These are phyloP conservation scores for Melanotaenia nigrans DNA, from an alignment of 2,797 vertebrate species.

Conservation along the genomic window DNA sequence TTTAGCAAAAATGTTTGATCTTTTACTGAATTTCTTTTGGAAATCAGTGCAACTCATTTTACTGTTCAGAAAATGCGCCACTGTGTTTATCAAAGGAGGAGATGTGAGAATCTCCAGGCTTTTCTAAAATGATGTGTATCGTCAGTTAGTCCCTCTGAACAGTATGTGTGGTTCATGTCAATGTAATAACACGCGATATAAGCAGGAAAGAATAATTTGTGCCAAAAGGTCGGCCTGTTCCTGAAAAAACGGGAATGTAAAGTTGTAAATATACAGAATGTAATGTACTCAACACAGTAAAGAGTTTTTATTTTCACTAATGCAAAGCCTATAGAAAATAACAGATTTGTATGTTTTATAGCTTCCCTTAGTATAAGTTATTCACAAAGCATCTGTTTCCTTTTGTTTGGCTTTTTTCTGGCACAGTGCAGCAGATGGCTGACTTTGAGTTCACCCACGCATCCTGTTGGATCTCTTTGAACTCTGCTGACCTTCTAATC, in stretches of 20 bases:
- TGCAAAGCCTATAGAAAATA: conserved; percentile 15
- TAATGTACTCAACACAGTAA: conserved; percentile 38
- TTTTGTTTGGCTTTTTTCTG: neutral
- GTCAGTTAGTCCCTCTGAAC: conserved; percentile 28
- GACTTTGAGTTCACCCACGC: neutral
- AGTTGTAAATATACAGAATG: conserved; percentile 46
- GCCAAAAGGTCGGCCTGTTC: conserved; percentile 55
- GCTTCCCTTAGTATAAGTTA: conserved; percentile 6
- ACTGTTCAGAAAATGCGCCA: neutral
- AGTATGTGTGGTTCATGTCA: conserved; percentile 29
- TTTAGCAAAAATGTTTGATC: neutral
- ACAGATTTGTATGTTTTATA: conserved; percentile 43
- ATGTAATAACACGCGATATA: conserved; percentile 25
- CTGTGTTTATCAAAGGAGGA: conserved; percentile 1
- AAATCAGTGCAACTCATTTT: neutral
- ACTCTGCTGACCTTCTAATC: too few relatives aligned
- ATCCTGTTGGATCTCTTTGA: conserved; percentile 23
- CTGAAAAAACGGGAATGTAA: conserved; percentile 61
- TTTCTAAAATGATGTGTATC: neutral
- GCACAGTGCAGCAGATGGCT: neutral
- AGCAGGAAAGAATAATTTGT: conserved; percentile 24
- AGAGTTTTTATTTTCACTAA: conserved; percentile 34
- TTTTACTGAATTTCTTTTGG: neutral
- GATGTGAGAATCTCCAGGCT: neutral
- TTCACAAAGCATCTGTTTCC: neutral